Evolutionary conservation across 2,113 vertebrate genomes (phyloP).

Genomic region (Chlorodrepanis virens): DNA sequence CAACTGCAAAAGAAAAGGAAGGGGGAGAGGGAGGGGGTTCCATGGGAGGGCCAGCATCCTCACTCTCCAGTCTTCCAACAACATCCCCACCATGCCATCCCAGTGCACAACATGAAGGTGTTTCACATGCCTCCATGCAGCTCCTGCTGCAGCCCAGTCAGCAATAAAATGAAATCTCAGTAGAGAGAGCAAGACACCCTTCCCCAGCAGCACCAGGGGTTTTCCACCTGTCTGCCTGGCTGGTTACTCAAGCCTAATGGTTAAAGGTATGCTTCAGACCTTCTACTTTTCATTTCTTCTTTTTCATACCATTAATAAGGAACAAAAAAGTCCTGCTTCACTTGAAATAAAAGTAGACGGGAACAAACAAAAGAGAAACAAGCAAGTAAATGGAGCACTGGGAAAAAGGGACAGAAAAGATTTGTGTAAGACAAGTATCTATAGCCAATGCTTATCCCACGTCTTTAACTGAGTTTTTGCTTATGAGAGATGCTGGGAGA

Average conservation of each 20-base stretch:
- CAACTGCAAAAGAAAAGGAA: slow-evolving; percentile 69
- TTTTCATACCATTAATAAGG: background rate
- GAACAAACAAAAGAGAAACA: background rate
- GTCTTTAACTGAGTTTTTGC: background rate
- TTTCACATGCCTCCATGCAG: background rate
- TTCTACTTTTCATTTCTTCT: background rate
- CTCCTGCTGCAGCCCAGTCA: background rate
- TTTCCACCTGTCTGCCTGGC: background rate
- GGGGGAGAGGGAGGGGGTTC: background rate
- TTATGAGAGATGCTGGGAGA: background rate
- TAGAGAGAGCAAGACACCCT: background rate
- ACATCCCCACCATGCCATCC: background rate
- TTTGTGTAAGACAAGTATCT: background rate
- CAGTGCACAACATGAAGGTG: background rate
- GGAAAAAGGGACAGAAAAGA: background rate
- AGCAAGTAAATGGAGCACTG: background rate
- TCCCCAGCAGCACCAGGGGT: background rate
- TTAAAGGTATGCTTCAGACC: background rate
- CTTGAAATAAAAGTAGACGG: background rate
- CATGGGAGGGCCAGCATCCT: slow-evolving; percentile 15
- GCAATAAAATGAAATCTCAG: slow-evolving; percentile 15
- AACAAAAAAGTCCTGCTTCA: background rate
- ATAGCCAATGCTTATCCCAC: background rate
- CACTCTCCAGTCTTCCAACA: background rate
- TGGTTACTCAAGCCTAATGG: background rate